Evolutionary conservation across 2,888 invertebrate genomes (phyloP).

Genomic region (Pheosia tremula): DNA sequence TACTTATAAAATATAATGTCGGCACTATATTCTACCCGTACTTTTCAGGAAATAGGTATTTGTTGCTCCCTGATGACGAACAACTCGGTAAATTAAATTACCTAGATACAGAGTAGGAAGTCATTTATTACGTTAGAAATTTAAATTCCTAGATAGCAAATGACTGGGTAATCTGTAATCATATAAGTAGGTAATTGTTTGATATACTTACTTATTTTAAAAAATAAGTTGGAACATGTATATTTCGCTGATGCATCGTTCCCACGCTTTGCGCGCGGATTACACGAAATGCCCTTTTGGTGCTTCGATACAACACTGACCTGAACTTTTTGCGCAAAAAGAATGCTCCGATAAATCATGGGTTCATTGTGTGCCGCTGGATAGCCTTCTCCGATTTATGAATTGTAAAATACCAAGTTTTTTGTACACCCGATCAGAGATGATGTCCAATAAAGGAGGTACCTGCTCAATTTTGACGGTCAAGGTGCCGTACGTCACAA

Average conservation of each 20-base stretch:
- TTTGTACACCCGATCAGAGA: conserved; percentile 69
- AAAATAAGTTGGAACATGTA: conserved; percentile 28
- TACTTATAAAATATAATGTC: too few species aligned
- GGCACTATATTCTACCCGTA: too few species aligned
- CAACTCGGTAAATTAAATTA: too few species aligned
- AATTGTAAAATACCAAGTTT: conserved; percentile 61
- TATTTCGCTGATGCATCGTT: conserved; percentile 50
- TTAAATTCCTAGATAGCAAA: too few species aligned
- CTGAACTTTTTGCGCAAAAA: conserved; percentile 81
- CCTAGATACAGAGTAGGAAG: too few species aligned
- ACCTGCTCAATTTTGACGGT: conserved; percentile 80
- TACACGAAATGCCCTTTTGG: conserved; percentile 82
- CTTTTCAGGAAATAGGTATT: too few species aligned
- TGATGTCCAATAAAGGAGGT: conserved; percentile 69
- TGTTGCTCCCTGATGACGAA: too few species aligned
- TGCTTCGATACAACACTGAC: conserved; percentile 79
- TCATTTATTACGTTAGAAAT: too few species aligned
- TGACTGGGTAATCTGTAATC: too few species aligned
- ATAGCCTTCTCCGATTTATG: conserved; percentile 69
- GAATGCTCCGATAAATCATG: conserved; percentile 78
- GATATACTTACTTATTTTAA: not conserved
- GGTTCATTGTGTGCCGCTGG: conserved; percentile 72
- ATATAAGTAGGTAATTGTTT: not conserved
- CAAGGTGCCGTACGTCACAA: conserved; percentile 80
- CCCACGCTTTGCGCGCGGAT: conserved; percentile 76